A percentile compares a stretch with the other conserved stretches of the same genome.
phyloP scores from a whole-genome alignment of 2,888 invertebrate genomes.

The Argyresthia albistria region DNA sequence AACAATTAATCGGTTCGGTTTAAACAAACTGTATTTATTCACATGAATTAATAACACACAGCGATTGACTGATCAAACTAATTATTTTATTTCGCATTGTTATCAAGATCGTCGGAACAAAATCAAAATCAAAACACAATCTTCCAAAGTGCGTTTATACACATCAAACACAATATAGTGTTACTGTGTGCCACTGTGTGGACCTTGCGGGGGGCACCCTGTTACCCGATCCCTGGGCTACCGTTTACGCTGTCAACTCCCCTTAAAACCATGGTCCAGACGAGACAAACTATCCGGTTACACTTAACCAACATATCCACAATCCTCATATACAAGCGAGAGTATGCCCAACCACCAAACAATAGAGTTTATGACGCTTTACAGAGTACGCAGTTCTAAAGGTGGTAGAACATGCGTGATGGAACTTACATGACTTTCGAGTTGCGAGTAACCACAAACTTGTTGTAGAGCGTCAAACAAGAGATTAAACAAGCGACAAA shows the following conservation, averaged over 20 bases:
- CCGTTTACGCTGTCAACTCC: slow-evolving; percentile 46
- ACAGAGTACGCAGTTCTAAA: too few species aligned
- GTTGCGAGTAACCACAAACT: neutral
- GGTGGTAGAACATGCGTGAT: neutral
- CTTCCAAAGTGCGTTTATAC: too few species aligned
- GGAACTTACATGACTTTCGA: slow-evolving; percentile 1
- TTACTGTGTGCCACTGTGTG: neutral
- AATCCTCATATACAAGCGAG: too few species aligned
- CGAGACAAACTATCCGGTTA: slow-evolving; percentile 40
- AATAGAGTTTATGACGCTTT: too few species aligned
- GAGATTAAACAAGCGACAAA: neutral
- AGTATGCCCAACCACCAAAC: too few species aligned
- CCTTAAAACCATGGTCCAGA: slow-evolving; percentile 12
- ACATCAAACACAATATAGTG: neutral
- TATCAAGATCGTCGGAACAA: neutral
- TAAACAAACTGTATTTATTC: too few species aligned
- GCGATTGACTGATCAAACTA: too few species aligned
- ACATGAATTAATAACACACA: too few species aligned
- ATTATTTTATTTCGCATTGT: neutral
- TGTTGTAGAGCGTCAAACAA: neutral
- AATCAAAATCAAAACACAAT: too few species aligned
- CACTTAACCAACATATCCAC: slow-evolving; percentile 17
- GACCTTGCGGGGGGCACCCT: slow-evolving; percentile 43
- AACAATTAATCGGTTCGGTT: too few species aligned
- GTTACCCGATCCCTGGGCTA: slow-evolving; percentile 56